Conservation (phyloP, 2,113 vertebrate genomes). For the Agelaius phoeniceus region DNA sequence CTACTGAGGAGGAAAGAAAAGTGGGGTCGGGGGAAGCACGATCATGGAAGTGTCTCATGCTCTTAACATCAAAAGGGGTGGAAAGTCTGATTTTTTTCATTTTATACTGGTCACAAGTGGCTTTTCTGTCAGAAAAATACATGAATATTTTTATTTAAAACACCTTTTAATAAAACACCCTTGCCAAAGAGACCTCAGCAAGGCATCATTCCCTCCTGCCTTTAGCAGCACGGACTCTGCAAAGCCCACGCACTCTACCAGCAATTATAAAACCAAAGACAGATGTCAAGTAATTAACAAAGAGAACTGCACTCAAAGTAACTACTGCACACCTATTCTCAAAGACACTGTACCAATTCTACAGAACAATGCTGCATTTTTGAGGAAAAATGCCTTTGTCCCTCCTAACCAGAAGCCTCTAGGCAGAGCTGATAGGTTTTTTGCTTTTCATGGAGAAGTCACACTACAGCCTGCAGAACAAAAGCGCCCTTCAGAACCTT, state of each 20-base stretch:
- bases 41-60: neutral
- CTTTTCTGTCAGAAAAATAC: neutral
- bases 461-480: neutral
- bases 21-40: accelerated
- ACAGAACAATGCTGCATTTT: neutral
- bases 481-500: slow-evolving; percentile 33
- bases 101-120: neutral
- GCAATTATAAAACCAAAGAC: neutral
- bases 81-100: neutral
- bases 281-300: neutral
- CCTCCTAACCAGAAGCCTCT: neutral
- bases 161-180: neutral
- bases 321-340: neutral
- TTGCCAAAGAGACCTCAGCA: neutral
- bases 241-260: neutral
- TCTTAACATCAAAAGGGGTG: neutral
- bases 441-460: slow-evolving; percentile 11
- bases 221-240: neutral
- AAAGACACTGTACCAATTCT: neutral
- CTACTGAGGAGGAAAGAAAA: neutral
- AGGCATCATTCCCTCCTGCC: neutral
- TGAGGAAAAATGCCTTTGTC: slow-evolving; percentile 4
- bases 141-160: neutral
- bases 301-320: neutral
- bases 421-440: slow-evolving; percentile 11